Evolutionary conservation across 2,888 invertebrate genomes (phyloP), one percentile per base, ranked within the genome.

Genomic region (Cabera pusaria): DNA sequence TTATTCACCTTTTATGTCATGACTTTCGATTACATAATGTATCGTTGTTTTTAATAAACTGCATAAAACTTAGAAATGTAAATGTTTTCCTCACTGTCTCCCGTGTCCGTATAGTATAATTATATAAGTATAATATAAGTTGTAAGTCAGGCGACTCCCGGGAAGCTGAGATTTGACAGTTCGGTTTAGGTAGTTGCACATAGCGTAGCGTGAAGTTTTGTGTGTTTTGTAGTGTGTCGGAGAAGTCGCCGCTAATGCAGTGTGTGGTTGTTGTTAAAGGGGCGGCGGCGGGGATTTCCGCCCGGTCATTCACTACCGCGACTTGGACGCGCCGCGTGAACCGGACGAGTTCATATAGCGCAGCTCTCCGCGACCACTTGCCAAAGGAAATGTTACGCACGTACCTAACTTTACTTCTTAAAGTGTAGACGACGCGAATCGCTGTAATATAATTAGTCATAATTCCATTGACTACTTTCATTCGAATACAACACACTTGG

Each of bases 301-400:
- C 72, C 95, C 96, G 65, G 93, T 97, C 73, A 95, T 97, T 77
- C 96, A 97, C 90, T 97, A 97, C 90, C 92, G 97, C 78, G 97
- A 97, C 90, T 92, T 97, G 90, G 97, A 97, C 85, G 97, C 97
- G 57, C 97, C 97, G 51, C 93, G 96, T 80, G 97, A 97, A 85
- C 95, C 96, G 54, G 95, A 96, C 84, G 96, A 96, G 84, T 95
- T 95, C 86, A 90, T 94, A 63, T 94, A 93, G 91, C 53, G 66
- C 64, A 65, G 34, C 49, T 43, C 46, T 41, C 56, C 44, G 48
- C 54, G 23, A 11, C 63, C 37, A 51, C 58, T 59, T 56, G 46
- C 61, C 62, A 62, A 66, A 59, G 67, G 67, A 72, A 55, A 52
- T 46, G 33, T 46, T 52, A 34, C 32, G 46, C 52, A 51, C 32